phyloP scores from a whole-genome alignment of 2,888 invertebrate genomes.

The Sinotaia quadrata region DNA sequence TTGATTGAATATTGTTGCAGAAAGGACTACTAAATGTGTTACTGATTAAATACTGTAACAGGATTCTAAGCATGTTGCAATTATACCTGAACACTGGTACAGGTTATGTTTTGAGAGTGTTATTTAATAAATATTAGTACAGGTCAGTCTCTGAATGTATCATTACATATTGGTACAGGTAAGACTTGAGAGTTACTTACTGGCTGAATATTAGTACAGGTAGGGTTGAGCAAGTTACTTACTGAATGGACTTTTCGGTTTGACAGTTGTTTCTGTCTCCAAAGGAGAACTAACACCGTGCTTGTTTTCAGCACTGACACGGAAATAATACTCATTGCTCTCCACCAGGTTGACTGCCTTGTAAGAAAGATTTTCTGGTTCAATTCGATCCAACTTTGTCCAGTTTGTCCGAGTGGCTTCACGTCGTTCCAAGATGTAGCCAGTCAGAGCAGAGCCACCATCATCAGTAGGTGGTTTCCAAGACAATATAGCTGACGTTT shows the following conservation, averaged over 20 bases:
- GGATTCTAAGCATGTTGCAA: too few relatives aligned
- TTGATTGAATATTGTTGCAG: too few relatives aligned
- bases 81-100: too few relatives aligned
- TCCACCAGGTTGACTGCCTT: conserved; percentile 53
- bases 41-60: too few relatives aligned
- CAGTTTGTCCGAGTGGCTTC: conserved; percentile 66
- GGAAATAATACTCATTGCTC: conserved; percentile 81
- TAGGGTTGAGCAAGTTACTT: too few relatives aligned
- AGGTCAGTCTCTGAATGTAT: too few relatives aligned
- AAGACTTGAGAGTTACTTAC: too few relatives aligned
- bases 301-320: conserved; percentile 89
- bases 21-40: too few relatives aligned
- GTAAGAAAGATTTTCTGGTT: conserved; percentile 42
- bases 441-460: conserved; percentile 55
- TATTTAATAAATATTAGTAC: too few relatives aligned
- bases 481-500: conserved; percentile 48
- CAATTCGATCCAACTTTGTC: conserved; percentile 44
- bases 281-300: conserved; percentile 86
- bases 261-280: conserved; percentile 48
- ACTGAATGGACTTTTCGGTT: conserved; percentile 64
- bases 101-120: too few relatives aligned
- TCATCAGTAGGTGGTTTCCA: conserved; percentile 69
- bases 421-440: conserved; percentile 57
- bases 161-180: too few relatives aligned
- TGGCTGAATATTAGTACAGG: too few relatives aligned